phyloP scores from a whole-genome alignment of 1,140 invertebrate genomes.

The Sitobion miscanthi region DNA sequence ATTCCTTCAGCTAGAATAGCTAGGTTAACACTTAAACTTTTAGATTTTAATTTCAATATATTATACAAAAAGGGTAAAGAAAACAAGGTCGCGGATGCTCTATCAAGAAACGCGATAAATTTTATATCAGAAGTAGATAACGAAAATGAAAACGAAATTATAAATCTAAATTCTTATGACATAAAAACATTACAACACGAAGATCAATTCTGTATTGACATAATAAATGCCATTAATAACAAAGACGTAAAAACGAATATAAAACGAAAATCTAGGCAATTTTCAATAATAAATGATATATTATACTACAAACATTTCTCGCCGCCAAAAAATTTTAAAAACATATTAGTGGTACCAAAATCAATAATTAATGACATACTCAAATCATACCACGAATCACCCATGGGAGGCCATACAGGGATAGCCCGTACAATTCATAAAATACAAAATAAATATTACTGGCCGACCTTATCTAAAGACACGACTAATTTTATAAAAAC shows the following conservation, averaged over 20 bases:
- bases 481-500: not conserved
- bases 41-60: slow-evolving; percentile 8
- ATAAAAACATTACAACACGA: not conserved
- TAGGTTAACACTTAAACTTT: not conserved
- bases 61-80: not conserved
- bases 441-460: no score
- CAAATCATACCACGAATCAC: no score
- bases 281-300: no score
- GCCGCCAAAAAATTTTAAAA: not conserved
- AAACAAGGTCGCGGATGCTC: not conserved
- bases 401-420: no score
- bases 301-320: no score
- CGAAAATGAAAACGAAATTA: not conserved
- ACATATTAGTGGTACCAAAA: not conserved
- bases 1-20: no score
- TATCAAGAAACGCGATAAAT: not conserved
- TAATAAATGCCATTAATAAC: not conserved
- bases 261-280: not conserved
- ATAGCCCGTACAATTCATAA: no score
- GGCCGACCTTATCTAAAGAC: no score
- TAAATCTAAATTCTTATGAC: not conserved
- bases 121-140: not conserved
- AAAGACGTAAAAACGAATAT: not conserved
- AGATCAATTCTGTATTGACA: not conserved
- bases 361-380: not conserved